Base-by-base conservation (phyloP, 2,797 vertebrate species). In the Dallia pectoralis region DNA sequence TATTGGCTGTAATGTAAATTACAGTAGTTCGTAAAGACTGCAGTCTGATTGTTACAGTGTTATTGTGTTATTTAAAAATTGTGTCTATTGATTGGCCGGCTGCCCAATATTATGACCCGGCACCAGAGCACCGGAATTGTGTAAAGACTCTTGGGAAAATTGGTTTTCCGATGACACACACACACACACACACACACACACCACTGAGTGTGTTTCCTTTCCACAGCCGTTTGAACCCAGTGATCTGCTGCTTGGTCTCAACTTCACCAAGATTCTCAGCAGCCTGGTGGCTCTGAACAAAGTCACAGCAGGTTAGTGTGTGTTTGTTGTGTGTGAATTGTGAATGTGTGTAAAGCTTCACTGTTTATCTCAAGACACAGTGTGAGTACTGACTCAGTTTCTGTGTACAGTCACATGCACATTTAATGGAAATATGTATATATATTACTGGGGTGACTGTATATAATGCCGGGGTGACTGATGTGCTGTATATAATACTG, bases 191-290 rank as follows among this genome's bases (percentile, higher is more conserved):
- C 49, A 32, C 25, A 63, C 18, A 74, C n/a, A n/a, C 61, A 59
- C 27, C 18, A 56, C 32, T 67, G 25, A 65, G 11, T 8, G 64
- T 71, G 80, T 77, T 47, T 74, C 88, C 49, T 36, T 19, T 68
- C 47, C 77, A 29, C 69, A 99, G 98, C 96, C 95, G 0, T 99
- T 99, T 81, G 98, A 99, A 82, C 95, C 96, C 92, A 96, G 95
- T 92, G 97, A 99, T 87, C 93, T 99, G 83, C 95, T 97, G 88
- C 95, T 97, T 89, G 97, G 97, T 75, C 94, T 97, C 80, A 98
- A 98, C 91, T 98, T 99, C 92, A 94, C 89, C 78, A 98, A 96
- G 91, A 97, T 99, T 91, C 94, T 99, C 85, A 97, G 93, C 88
- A 96, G 95, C 82, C 93, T 99, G 69, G 97, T 99, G 78, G 91